A percentile compares a stretch with the other conserved stretches of the same genome.
Evolutionary conservation across 2,113 vertebrate species (phyloP).

Genomic region (Amphiprion ocellaris): DNA sequence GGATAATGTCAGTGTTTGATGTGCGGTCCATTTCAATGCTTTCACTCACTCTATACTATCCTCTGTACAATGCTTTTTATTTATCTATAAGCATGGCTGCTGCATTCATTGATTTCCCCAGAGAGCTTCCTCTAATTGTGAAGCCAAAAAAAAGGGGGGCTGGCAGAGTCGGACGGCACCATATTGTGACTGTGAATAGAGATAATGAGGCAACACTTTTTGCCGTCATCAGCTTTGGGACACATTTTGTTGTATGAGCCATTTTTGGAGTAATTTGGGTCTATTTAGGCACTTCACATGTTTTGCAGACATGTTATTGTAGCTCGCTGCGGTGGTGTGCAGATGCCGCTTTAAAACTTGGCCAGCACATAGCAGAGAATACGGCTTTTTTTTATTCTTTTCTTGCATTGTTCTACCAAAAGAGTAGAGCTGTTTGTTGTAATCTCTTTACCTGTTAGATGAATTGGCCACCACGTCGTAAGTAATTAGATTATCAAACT

Average conservation of each 20-base stretch:
- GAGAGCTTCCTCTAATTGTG: conserved; percentile 19
- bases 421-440: conserved; percentile 9
- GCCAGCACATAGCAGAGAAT: background rate
- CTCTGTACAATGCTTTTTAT: background rate
- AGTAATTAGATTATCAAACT: conserved; percentile 38
- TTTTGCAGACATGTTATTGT: background rate
- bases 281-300: background rate
- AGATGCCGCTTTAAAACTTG: background rate
- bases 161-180: background rate
- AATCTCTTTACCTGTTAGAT: conserved; percentile 12
- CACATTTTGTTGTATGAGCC: background rate
- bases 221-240: background rate
- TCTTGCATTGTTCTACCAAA: background rate
- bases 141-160: conserved; percentile 1
- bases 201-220: conserved; percentile 45
- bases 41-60: background rate
- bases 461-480: conserved; percentile 9
- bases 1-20: background rate
- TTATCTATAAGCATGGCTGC: conserved; percentile 6
- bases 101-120: conserved; percentile 37
- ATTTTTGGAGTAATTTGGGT: background rate
- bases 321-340: background rate
- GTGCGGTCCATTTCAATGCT: conserved; percentile 1
- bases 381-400: conserved; percentile 3
- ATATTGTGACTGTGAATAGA: conserved; percentile 1